A percentile compares a stretch with the other conserved stretches of the same genome.
These are phyloP conservation scores for Orchesellides sinensis DNA, from an alignment of 2,888 invertebrate species.

Conservation along the genomic window DNA sequence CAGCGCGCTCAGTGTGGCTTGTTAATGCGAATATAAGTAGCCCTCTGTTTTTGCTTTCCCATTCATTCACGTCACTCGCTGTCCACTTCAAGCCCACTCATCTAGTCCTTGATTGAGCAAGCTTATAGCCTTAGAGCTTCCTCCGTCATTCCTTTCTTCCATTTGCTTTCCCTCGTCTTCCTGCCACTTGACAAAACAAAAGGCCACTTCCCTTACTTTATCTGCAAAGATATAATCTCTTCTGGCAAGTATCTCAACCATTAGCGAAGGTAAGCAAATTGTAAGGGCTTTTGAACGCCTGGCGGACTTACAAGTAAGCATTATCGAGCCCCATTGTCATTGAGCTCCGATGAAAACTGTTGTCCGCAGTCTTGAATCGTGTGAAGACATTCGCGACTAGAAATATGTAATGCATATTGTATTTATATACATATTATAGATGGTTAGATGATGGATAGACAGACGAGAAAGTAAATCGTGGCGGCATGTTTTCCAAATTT, in stretches of 20 bases:
- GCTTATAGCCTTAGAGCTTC: conserved; percentile 36
- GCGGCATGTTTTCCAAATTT: too few relatives aligned
- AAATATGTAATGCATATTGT: too few relatives aligned
- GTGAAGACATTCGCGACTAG: too few relatives aligned
- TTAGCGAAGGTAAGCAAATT: conserved; percentile 63
- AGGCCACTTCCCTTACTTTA: conserved; percentile 58
- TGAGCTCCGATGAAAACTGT: too few relatives aligned
- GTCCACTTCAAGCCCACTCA: conserved; percentile 65
- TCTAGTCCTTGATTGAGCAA: conserved; percentile 59
- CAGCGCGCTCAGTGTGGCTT: conserved; percentile 5
- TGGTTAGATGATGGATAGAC: too few relatives aligned
- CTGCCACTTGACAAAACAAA: conserved; percentile 64
- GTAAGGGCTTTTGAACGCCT: conserved; percentile 36
- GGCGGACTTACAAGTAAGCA: too few relatives aligned
- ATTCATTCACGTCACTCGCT: conserved; percentile 63
- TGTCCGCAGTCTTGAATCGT: too few relatives aligned
- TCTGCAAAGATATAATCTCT: conserved; percentile 63
- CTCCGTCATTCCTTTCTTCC: conserved; percentile 48
- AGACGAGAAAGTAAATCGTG: too few relatives aligned
- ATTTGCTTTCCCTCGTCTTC: conserved; percentile 55
- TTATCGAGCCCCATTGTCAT: too few relatives aligned
- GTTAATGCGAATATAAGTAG: conserved; percentile 60
- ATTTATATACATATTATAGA: too few relatives aligned
- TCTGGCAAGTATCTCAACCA: conserved; percentile 53
- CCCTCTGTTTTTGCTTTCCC: conserved; percentile 55